Evolutionary conservation across 2,888 invertebrate species (phyloP).

Genomic region (Drosophila anomalata): DNA sequence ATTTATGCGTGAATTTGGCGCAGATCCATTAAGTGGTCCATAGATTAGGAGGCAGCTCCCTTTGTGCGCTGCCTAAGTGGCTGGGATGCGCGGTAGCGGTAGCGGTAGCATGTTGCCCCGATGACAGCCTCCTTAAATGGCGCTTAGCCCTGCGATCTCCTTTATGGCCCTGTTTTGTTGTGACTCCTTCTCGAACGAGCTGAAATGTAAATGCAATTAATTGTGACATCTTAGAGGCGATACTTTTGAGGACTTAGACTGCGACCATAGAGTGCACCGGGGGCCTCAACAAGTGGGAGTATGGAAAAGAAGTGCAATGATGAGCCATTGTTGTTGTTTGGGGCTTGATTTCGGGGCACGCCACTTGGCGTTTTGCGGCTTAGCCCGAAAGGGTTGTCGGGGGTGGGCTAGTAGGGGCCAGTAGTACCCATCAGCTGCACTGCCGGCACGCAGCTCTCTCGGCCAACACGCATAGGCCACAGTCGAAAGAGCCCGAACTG

Average conservation of each 20-base stretch:
- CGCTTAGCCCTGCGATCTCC: slow-evolving; percentile 67
- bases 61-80: slow-evolving; percentile 29
- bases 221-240: slow-evolving; percentile 56
- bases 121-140: slow-evolving; percentile 79
- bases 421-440: slow-evolving; percentile 41
- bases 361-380: slow-evolving; percentile 69
- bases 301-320: slow-evolving; percentile 61
- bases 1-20: slow-evolving; percentile 81
- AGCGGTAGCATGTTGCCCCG: slow-evolving; percentile 39
- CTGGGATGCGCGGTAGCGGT: slow-evolving; percentile 7
- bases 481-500: slow-evolving; percentile 22
- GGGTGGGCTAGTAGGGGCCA: background rate
- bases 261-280: background rate
- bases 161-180: slow-evolving; percentile 36
- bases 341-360: slow-evolving; percentile 65
- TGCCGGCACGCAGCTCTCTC: slow-evolving; percentile 64
- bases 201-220: slow-evolving; percentile 73
- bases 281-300: slow-evolving; percentile 34
- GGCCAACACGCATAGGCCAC: slow-evolving; percentile 69
- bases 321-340: slow-evolving; percentile 53
- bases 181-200: slow-evolving; percentile 58
- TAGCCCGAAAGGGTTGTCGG: slow-evolving; percentile 32
- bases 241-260: background rate
- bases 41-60: slow-evolving; percentile 63
- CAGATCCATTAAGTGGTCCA: slow-evolving; percentile 81